Evolutionary conservation across 2,797 vertebrate species (phyloP).

Genomic region (Aldrovandia affinis): DNA sequence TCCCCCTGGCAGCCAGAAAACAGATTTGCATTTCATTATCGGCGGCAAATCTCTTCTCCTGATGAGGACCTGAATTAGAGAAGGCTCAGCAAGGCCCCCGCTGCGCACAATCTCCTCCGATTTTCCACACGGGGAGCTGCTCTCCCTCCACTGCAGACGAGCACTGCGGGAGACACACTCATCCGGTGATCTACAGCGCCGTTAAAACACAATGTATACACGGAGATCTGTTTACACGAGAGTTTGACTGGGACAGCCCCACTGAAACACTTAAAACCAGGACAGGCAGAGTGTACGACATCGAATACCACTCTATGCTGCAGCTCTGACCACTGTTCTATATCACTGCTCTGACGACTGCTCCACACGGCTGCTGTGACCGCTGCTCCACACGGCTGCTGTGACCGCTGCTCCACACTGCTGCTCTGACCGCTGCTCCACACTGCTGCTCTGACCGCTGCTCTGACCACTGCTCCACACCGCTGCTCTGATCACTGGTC

Average conservation of each 20-base stretch:
- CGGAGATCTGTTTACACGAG: background rate
- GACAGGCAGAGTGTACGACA: background rate
- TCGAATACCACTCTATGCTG: background rate
- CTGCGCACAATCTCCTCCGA: conserved; percentile 51
- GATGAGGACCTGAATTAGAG: conserved; percentile 64
- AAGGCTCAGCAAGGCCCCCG: conserved; percentile 54
- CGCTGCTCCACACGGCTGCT: background rate
- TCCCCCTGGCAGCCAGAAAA: conserved; percentile 77
- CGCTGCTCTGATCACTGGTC: background rate
- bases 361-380: conserved; percentile 5
- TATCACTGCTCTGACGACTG: background rate
- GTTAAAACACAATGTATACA: background rate
- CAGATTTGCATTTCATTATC: conserved; percentile 75
- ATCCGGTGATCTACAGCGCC: background rate
- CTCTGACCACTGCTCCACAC: conserved; percentile 2
- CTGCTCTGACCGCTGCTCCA: conserved; percentile 3
- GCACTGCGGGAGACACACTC: background rate
- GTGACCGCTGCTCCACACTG: background rate
- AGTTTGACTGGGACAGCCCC: no score
- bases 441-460: conserved; percentile 7
- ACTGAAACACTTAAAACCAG: no score
- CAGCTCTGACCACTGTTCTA: background rate
- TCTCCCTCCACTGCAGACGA: background rate
- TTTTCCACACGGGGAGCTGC: background rate
- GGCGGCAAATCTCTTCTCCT: conserved; percentile 63